phyloP scores from a whole-genome alignment of 2,113 vertebrate genomes.

The Melanostigma gelatinosum region DNA sequence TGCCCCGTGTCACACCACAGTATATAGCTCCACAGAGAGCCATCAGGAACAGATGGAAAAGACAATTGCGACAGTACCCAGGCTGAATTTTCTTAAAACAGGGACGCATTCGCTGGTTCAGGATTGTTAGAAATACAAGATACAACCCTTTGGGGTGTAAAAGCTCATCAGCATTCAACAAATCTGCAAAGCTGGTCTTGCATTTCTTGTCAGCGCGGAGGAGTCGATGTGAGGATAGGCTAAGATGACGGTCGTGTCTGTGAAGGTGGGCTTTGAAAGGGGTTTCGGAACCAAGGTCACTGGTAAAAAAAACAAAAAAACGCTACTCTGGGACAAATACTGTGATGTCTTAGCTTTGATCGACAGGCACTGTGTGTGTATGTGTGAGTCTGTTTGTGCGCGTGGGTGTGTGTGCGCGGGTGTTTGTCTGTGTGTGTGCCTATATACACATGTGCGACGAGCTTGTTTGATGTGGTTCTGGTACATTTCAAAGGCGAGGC shows the following conservation, averaged over 20 bases:
- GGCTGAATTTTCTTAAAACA: constrained; percentile 47
- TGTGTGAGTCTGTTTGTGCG: not conserved
- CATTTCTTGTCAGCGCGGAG: constrained; percentile 48
- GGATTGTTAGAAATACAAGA: constrained; percentile 63
- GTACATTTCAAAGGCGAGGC: constrained; percentile 82
- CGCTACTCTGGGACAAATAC: constrained; percentile 63
- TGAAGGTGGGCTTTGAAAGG: constrained; percentile 70
- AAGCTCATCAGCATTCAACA: constrained; percentile 67
- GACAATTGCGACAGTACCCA: constrained; percentile 54
- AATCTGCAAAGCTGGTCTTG: constrained; percentile 57
- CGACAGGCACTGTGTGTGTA: constrained; percentile 26
- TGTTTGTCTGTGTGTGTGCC: constrained; percentile 28
- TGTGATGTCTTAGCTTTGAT: constrained; percentile 70
- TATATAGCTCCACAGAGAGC: constrained; percentile 64
- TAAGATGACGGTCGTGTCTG: constrained; percentile 58
- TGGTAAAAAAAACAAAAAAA: constrained; percentile 26
- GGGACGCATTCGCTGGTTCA: constrained; percentile 46
- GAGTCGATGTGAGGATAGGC: constrained; percentile 44
- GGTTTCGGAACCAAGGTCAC: constrained; percentile 74
- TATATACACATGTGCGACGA: constrained; percentile 56
- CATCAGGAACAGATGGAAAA: constrained; percentile 68
- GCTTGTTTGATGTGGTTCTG: constrained; percentile 81
- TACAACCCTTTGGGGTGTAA: constrained; percentile 61
- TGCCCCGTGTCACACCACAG: constrained; percentile 56
- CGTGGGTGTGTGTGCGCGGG: constrained; percentile 7